Conservation (phyloP, 2,113 vertebrate genomes). For the Camarhynchus parvulus region DNA sequence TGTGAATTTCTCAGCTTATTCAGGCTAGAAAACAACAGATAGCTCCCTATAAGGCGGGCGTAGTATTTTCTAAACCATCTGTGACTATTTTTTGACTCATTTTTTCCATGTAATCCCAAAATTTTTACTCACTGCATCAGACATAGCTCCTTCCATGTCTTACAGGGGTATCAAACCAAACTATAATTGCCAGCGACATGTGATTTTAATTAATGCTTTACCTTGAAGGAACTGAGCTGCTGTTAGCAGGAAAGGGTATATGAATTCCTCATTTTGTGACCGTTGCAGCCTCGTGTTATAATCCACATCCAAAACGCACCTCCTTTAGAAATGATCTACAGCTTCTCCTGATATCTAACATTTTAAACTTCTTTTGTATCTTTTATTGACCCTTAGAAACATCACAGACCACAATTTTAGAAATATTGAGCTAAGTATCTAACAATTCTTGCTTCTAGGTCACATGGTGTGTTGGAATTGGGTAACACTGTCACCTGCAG, state of each 20-base stretch:
- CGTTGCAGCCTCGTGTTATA: accelerated
- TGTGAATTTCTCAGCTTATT: not conserved
- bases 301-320: not conserved
- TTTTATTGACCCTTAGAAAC: not conserved
- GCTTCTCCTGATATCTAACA: not conserved
- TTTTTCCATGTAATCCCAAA: not conserved
- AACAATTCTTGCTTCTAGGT: not conserved
- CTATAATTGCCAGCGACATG: not conserved
- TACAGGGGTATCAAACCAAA: not conserved
- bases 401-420: not conserved
- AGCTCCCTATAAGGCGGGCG: not conserved
- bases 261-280: not conserved
- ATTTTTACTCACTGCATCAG: not conserved
- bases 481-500: not conserved
- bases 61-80: conserved; percentile 32
- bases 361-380: not conserved
- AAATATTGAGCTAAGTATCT: not conserved
- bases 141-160: not conserved
- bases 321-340: not conserved
- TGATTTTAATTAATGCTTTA: not conserved
- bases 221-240: not conserved
- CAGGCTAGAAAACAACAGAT: not conserved
- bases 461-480: not conserved
- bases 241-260: not conserved
- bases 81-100: conserved; percentile 25